Conservation (phyloP, 92 coral and sea anemone species). For the Heliopora coerulea region DNA sequence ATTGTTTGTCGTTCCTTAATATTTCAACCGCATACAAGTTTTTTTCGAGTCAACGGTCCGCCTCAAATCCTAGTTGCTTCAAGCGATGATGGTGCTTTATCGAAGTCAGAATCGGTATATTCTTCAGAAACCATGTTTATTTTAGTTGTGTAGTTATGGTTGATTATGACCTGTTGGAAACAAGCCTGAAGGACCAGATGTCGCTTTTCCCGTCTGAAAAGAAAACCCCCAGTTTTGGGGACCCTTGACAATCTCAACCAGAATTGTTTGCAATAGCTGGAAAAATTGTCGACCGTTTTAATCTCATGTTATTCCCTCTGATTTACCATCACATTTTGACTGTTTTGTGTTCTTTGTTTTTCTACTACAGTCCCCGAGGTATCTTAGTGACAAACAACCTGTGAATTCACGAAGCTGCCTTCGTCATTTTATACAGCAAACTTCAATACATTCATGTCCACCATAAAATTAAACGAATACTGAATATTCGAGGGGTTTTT, state of each 20-base stretch:
- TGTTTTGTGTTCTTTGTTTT: slow-evolving; percentile 10
- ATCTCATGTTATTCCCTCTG: no score
- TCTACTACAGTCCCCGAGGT: slow-evolving; percentile 4
- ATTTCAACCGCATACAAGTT: no score
- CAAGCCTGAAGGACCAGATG: slow-evolving; percentile 5
- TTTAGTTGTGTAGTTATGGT: slow-evolving; percentile 9
- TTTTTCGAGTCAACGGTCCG: neutral
- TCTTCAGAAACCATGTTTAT: neutral
- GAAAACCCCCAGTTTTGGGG: neutral
- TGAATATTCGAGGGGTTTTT: no score
- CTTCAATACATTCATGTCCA: no score
- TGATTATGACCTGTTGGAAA: neutral
- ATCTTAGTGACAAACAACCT: slow-evolving; percentile 38
- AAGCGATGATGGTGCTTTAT: neutral
- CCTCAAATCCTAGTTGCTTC: neutral
- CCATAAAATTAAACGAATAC: no score
- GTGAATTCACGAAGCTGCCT: no score
- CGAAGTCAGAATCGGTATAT: slow-evolving; percentile 7
- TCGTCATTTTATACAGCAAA: no score
- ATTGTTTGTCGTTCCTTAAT: neutral
- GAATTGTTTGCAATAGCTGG: no score
- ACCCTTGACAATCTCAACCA: neutral
- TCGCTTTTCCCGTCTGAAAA: neutral
- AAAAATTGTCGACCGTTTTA: no score
- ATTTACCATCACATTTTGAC: neutral